phyloP scores from a whole-genome alignment of 2,888 invertebrate genomes.

The Leucania comma region DNA sequence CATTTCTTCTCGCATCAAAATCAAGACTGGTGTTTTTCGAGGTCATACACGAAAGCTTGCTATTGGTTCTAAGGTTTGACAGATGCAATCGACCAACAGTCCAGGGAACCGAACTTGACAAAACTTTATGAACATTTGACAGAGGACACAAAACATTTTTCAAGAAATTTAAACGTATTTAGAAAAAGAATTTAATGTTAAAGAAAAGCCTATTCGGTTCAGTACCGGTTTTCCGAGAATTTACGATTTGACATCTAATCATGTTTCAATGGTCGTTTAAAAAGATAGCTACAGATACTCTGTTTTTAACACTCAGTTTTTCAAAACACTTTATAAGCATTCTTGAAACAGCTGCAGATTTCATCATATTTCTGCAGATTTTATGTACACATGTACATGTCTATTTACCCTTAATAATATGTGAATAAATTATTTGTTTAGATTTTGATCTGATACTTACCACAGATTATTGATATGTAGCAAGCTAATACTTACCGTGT shows the following conservation, averaged over 20 bases:
- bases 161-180: neutral
- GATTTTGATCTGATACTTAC: conserved; percentile 4
- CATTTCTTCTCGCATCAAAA: conserved; percentile 61
- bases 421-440: too few species aligned
- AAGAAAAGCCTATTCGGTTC: neutral
- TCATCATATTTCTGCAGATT: neutral
- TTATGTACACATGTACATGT: too few species aligned
- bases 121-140: neutral
- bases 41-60: conserved; percentile 62
- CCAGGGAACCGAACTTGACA: conserved; percentile 25
- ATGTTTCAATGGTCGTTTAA: neutral
- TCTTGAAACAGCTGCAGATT: neutral
- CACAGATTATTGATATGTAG: too few species aligned
- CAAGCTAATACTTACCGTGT: conserved; percentile 17
- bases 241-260: conserved; percentile 38
- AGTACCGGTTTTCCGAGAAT: conserved; percentile 39
- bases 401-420: too few species aligned
- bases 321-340: neutral
- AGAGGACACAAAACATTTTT: neutral
- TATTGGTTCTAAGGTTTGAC: conserved; percentile 71
- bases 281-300: conserved; percentile 14
- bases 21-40: conserved; percentile 73
- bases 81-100: conserved; percentile 62
- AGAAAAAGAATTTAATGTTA: too few species aligned
- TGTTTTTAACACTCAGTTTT: neutral